Evolutionary conservation across 2,888 invertebrate genomes (phyloP).

Genomic region (Cyrtodaria siliqua): DNA sequence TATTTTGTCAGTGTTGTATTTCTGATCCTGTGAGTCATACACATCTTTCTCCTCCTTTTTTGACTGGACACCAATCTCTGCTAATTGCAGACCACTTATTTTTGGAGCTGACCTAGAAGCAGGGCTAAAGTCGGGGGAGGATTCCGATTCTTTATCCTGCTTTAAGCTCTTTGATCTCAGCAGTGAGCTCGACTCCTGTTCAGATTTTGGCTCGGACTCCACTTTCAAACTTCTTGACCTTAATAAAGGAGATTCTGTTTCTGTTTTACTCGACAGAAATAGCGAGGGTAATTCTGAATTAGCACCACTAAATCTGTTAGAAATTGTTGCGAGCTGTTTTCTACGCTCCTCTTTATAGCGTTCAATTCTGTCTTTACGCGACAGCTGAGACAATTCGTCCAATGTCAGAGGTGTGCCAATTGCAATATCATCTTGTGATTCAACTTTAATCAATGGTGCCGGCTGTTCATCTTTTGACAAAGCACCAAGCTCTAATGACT

Average conservation of each 20-base stretch:
- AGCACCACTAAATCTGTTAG: constrained; percentile 56
- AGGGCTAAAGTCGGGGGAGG: constrained; percentile 17
- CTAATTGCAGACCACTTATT: constrained; percentile 53
- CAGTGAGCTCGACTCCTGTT: constrained; percentile 38
- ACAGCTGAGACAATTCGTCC: constrained; percentile 48
- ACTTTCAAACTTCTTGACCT: constrained; percentile 68
- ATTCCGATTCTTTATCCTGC: constrained; percentile 15
- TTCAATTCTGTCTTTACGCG: constrained; percentile 89
- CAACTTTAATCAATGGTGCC: constrained; percentile 7
- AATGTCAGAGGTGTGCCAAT: constrained; percentile 15
- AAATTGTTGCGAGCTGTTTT: constrained; percentile 88
- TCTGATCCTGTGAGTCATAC: constrained; percentile 24
- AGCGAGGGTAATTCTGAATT: constrained; percentile 62
- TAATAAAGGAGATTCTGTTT: constrained; percentile 38
- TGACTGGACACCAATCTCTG: constrained; percentile 40
- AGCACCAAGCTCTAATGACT: constrained; percentile 57
- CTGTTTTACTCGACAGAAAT: constrained; percentile 55
- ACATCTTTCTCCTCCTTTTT: neutral
- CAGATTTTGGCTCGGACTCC: constrained; percentile 56
- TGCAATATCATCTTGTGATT: constrained; percentile 46
- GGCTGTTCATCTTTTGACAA: constrained; percentile 27
- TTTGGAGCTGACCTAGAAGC: constrained; percentile 21
- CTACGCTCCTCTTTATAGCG: constrained; percentile 92
- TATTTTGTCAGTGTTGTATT: constrained; percentile 41
- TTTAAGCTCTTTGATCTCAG: constrained; percentile 67